Base-by-base conservation (phyloP, 2,113 vertebrate genomes). In the Cebus imitator region DNA sequence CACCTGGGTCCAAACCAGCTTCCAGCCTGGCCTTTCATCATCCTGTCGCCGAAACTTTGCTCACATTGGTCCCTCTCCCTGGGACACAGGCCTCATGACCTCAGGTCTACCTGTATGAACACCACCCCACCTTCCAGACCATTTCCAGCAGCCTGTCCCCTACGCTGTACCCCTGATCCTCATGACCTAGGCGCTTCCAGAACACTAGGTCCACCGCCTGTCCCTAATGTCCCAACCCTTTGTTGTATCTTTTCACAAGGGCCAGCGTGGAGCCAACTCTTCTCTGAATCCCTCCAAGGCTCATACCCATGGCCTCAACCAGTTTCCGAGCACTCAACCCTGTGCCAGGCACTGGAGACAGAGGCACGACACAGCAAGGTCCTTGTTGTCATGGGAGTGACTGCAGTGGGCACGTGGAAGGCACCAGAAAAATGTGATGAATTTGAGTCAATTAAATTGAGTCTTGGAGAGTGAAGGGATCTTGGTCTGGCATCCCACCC, bases 51-150 rank as follows among this genome's bases (percentile, higher is more conserved):
- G n/a, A 76, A 43, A 82, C 61, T 40, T 8, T 27, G 43, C 37
- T 25, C 21, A 10, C 0, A 0, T 13, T 2, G 17, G 10, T 5
- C 52, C 58, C 61, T 55, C 80, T 40, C 4, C 45, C 82, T 57
- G n/a, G 32, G 66, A 4, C 17, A 0, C 16, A 0, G 1, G 20
- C 32, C 35, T n/a, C 61, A 10, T 13, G 17, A 43, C 16, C 25
- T 3, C 23, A 30, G 0, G 0, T 17, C 82, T 9, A 23, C 58
- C 73, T 25, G 8, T 32, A 4, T 7, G 20, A 9, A 25, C 40
- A 14, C 17, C 2, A 17, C 45, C 90, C 23, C 1, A 17, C 70
- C 43, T 37, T 10, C 8, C 1, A 66, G 72, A 45, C 25, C 78
- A 43, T 21, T 35, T n/a, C 64, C 32, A 17, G 43, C 8, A 40